Evolutionary conservation across 2,113 vertebrate species (phyloP).

Genomic region (Lagopus muta): DNA sequence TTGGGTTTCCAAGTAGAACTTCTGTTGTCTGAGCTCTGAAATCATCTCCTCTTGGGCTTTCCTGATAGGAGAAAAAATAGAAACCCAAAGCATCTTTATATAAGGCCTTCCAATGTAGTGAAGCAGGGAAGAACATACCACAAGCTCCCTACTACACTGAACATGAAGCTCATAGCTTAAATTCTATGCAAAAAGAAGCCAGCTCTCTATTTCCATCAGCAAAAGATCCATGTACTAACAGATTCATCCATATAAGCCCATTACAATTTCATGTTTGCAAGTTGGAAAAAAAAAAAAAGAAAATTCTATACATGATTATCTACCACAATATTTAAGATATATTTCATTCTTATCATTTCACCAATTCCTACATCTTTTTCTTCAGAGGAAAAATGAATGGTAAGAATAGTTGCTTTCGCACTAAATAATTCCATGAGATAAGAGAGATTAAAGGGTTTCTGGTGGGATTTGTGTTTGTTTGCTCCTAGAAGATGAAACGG

Average conservation of each 20-base stretch:
- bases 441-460: not conserved
- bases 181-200: not conserved
- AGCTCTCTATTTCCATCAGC: not conserved
- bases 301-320: not conserved
- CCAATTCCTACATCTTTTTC: not conserved
- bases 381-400: not conserved
- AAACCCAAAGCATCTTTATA: not conserved
- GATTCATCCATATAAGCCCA: not conserved
- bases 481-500: not conserved
- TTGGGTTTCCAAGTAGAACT: slow-evolving; percentile 98
- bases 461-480: not conserved
- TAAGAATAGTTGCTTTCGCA: not conserved
- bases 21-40: slow-evolving; percentile 98
- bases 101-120: not conserved
- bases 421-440: not conserved
- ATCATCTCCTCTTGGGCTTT: slow-evolving; percentile 99
- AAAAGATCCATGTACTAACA: not conserved
- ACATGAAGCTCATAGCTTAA: not conserved
- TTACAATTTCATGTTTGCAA: not conserved
- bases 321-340: not conserved
- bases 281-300: not conserved
- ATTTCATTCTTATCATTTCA: not conserved
- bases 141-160: not conserved
- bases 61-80: slow-evolving; percentile 77
- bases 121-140: not conserved